A percentile compares a stretch with the other conserved stretches of the same genome.
These are phyloP conservation scores for Acleris literana DNA, from an alignment of 2,888 invertebrate species.

Conservation along the genomic window DNA sequence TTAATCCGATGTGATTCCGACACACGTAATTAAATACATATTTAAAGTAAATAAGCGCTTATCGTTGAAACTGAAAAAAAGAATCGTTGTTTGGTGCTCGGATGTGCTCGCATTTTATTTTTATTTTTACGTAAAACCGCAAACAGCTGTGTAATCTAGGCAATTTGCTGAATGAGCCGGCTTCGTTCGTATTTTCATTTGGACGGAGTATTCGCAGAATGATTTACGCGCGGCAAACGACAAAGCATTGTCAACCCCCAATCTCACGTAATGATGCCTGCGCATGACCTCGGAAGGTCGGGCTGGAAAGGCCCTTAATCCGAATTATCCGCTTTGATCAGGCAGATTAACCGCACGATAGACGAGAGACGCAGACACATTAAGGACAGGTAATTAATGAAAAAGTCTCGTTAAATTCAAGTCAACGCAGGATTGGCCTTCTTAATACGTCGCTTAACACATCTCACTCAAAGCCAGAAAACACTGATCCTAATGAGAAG, in stretches of 20 bases:
- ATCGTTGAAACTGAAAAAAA: too few species aligned
- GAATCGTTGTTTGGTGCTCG: too few species aligned
- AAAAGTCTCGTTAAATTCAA: constrained; percentile 7
- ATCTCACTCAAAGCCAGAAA: background rate
- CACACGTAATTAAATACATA: background rate
- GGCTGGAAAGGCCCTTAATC: constrained; percentile 21
- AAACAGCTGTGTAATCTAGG: constrained; percentile 37
- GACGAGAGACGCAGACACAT: constrained; percentile 4
- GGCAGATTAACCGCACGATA: constrained; percentile 21
- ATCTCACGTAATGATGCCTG: constrained; percentile 44
- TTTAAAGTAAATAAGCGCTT: too few species aligned
- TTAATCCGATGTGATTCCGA: constrained; percentile 45
- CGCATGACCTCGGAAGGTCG: constrained; percentile 19
- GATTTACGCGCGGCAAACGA: constrained; percentile 58
- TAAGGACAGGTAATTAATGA: constrained; percentile 21
- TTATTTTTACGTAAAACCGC: too few species aligned
- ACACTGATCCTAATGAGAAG: constrained; percentile 4
- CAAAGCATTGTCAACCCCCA: constrained; percentile 50
- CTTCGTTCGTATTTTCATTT: constrained; percentile 8
- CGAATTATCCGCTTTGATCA: constrained; percentile 30
- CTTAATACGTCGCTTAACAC: background rate
- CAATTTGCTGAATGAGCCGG: constrained; percentile 55
- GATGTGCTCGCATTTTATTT: too few species aligned
- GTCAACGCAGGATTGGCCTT: background rate
- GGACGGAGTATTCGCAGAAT: constrained; percentile 4